These are phyloP conservation scores for Xestobium rufovillosum DNA, from an alignment of 2,888 invertebrate species.

Conservation along the genomic window DNA sequence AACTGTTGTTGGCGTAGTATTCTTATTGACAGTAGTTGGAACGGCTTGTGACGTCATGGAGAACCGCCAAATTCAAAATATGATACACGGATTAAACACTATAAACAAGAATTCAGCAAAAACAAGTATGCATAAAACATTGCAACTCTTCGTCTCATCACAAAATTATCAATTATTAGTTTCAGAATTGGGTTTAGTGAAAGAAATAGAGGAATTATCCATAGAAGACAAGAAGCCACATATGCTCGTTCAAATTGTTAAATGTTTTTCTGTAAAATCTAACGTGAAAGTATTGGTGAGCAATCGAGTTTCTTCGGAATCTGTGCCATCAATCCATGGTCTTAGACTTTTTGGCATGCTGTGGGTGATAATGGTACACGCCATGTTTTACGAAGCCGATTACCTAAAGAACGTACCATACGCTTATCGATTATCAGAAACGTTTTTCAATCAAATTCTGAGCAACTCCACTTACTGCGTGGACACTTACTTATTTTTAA, in stretches of 20 bases:
- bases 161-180: too few species aligned
- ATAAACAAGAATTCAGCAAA: not conserved
- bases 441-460: constrained; percentile 38
- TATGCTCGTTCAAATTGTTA: constrained; percentile 30
- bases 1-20: constrained; percentile 16
- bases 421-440: constrained; percentile 36
- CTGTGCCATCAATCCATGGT: constrained; percentile 45
- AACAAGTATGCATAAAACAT: too few species aligned
- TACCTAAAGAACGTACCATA: constrained; percentile 39
- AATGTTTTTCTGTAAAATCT: constrained; percentile 46
- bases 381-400: constrained; percentile 40
- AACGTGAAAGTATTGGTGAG: constrained; percentile 43
- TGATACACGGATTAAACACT: constrained; percentile 12
- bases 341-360: constrained; percentile 49
- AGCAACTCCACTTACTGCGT: constrained; percentile 44
- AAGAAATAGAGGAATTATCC: not conserved
- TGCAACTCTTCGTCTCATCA: too few species aligned
- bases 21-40: constrained; percentile 31
- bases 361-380: constrained; percentile 51
- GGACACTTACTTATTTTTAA: constrained; percentile 45
- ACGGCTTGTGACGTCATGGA: constrained; percentile 21
- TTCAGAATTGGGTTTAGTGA: not conserved
- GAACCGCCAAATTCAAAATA: constrained; percentile 23
- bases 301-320: constrained; percentile 34
- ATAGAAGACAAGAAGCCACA: constrained; percentile 15